Evolutionary conservation across 2,797 vertebrate genomes (phyloP), one percentile per base, ranked within the genome.

Genomic region (Bradypodion ventrale): DNA sequence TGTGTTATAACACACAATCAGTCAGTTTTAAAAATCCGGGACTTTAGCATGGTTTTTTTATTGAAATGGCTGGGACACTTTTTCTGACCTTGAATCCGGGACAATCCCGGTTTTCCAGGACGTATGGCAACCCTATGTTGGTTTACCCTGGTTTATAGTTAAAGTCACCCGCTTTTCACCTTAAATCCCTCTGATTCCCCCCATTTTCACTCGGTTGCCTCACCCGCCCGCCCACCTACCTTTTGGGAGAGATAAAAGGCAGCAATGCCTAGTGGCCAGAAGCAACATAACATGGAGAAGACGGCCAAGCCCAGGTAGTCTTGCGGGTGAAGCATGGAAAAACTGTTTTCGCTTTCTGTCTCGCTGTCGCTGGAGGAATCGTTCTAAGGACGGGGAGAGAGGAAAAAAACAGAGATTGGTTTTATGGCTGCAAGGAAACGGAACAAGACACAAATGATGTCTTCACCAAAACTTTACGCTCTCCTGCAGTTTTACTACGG

Each of bases 211-310:
- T 32, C n/a, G n/a, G n/a, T n/a, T n/a, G n/a, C n/a, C n/a, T n/a
- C n/a, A n/a, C n/a, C n/a, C n/a, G n/a, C n/a, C n/a, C n/a, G n/a
- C n/a, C 16, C 27, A 6, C 93, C 93, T 94, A 98, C 98, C 97
- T 98, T 98, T 92, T 98, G 97, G 83, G 97, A 97, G 83, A 98
- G 95, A 94, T 97, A 98, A 95, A 98, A 98, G 56, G 97, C 97
- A 19, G 97, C 97, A 0, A 98, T 98, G 91, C 97, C 98, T 87
- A 98, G 93, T 5, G 97, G 97, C 98, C 97, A 98, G 95, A 98
- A 98, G 88, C 97, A 98, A 90, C 97, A 98, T 75, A 98, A 96
- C 97, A 98, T 97, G 77, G 97, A 98, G 96, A 98, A 98, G 78
- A 98, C 97, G 1, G 97, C 97, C 90, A 98, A 91, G 72, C 97